Conservation (phyloP, 2,113 vertebrate genomes). For the Enhydra lutris region DNA sequence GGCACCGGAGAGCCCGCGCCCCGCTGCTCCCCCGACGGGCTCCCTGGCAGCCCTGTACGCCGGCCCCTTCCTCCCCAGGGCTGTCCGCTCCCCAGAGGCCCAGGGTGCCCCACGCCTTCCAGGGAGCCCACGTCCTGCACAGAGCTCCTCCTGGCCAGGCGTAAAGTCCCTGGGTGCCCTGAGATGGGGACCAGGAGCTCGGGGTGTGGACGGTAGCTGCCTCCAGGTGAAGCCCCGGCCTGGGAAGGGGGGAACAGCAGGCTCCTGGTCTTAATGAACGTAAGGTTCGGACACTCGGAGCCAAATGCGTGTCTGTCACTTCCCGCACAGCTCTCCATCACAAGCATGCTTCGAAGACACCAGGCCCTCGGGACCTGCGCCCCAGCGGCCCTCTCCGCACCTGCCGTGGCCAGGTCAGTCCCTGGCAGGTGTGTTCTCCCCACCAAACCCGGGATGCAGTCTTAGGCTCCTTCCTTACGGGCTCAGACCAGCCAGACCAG, state of each 20-base stretch:
- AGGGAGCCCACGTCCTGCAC: fast-evolving
- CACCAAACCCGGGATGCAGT: fast-evolving
- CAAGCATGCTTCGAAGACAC: fast-evolving
- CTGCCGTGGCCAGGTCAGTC: no score
- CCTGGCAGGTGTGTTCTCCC: neutral
- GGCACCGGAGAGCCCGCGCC: neutral
- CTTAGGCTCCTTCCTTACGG: neutral
- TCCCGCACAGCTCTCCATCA: fast-evolving
- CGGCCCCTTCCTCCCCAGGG: neutral
- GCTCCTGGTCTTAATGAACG: neutral
- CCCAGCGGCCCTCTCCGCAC: neutral
- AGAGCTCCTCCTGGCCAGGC: fast-evolving
- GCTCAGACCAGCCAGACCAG: neutral
- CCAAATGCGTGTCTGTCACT: fast-evolving
- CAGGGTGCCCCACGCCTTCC: neutral
- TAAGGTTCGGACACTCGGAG: neutral
- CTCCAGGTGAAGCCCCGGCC: no score
- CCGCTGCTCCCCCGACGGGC: neutral
- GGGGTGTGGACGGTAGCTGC: fast-evolving
- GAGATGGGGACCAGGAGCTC: neutral
- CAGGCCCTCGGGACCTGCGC: no score
- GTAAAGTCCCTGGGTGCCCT: fast-evolving
- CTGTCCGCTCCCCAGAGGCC: neutral
- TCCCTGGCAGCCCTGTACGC: neutral
- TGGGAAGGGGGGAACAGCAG: neutral